phyloP scores from a whole-genome alignment of 2,888 invertebrate species.

The Caenorhabditis zanzibari region DNA sequence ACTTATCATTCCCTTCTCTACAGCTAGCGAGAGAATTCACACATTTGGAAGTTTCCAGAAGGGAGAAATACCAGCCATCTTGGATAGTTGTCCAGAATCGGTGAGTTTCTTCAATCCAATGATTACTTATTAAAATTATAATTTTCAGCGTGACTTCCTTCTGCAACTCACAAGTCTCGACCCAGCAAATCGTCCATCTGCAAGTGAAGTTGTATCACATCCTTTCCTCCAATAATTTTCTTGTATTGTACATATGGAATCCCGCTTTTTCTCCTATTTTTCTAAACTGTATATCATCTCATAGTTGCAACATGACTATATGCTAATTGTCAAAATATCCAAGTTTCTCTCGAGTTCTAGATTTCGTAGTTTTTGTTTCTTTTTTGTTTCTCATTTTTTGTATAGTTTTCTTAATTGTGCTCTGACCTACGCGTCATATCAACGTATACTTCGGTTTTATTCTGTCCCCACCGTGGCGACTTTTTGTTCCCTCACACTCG shows the following conservation, averaged over 20 bases:
- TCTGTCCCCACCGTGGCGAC: neutral
- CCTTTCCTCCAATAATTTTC: conserved; percentile 42
- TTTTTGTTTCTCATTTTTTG: neutral
- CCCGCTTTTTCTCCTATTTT: neutral
- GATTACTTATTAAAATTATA: too few relatives aligned
- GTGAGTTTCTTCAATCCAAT: neutral
- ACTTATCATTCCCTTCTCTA: conserved; percentile 91
- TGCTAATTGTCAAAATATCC: conserved; percentile 9
- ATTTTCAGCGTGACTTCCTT: conserved; percentile 71
- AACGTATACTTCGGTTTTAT: conserved; percentile 13
- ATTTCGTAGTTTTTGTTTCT: conserved; percentile 18
- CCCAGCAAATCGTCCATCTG: conserved; percentile 66
- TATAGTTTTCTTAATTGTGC: conserved; percentile 20
- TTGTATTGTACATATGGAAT: conserved; percentile 34
- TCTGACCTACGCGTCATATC: conserved; percentile 22
- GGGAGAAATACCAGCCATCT: conserved; percentile 53
- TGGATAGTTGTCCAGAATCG: conserved; percentile 56
- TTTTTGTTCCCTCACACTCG: neutral
- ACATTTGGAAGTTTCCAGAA: conserved; percentile 64
- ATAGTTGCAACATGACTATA: conserved; percentile 42
- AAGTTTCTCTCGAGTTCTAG: neutral
- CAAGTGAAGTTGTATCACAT: conserved; percentile 49
- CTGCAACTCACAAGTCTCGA: conserved; percentile 67
- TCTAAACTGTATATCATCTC: conserved; percentile 53
- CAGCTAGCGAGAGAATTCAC: conserved; percentile 90